Evolutionary conservation across 2,113 vertebrate genomes (phyloP), one percentile per base, ranked within the genome.

Genomic region (Plecturocebus donacophilus): DNA sequence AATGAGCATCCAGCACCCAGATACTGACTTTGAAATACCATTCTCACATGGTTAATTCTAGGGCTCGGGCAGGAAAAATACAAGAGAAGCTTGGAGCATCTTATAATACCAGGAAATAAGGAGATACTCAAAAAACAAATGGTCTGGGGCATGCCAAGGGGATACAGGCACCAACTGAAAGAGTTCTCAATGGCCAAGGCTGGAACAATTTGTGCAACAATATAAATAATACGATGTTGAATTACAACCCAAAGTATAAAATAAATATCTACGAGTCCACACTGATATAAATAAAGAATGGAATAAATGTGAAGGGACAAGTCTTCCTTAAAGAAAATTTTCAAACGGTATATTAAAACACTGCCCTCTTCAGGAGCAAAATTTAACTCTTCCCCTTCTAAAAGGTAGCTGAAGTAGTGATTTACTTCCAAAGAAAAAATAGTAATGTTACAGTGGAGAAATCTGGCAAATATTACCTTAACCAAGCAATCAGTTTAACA

Each of bases 1-100:
- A 96, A 27, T 56, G 66, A 73, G 38, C 17, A 20, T 2, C 40
- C 3, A 84, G 40, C 27, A 97, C 38, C 10, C n/a, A 88, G 40
- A 32, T 90, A 40, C 83, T 87, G 42, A 82, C 92, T 81, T 96
- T 40, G 83, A 87, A 84, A 80, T 76, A 25, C 5, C 2, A 38
- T 35, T 77, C 9, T 73, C 71, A 81, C 23, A 0, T 27, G 68
- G 58, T 42, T 89, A 86, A 80, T 75, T 82, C 68, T 30, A 97
- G 38, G 66, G 13, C 9, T 71, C 21, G 5, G 20, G 21, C 5
- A 64, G 47, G 45, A 23, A 87, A 95, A 94, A 94, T 3, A 76
- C 23, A 97, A 68, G 23, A 68, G 10, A 13, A 76, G 20, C n/a
- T 49, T 84, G 47, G 19, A 64, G 70, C 42, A 96, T n/a, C 61